These are phyloP conservation scores for Morone saxatilis DNA, from an alignment of 2,113 vertebrate species.

Conservation along the genomic window DNA sequence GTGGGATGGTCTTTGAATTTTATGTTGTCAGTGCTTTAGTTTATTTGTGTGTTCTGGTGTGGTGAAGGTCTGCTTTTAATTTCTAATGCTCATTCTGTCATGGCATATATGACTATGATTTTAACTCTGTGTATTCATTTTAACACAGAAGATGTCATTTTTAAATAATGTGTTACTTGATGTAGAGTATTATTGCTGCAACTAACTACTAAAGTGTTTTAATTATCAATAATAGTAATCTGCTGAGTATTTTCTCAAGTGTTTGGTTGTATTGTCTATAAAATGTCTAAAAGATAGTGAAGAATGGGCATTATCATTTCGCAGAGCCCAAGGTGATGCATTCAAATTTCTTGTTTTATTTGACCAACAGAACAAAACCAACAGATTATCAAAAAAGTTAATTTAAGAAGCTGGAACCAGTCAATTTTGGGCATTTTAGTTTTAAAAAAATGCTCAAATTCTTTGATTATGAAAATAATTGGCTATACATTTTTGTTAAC, in stretches of 20 bases:
- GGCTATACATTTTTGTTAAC: background rate
- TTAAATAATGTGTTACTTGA: too few species aligned
- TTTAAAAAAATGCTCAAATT: background rate
- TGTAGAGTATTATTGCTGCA: too few species aligned
- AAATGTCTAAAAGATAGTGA: too few species aligned
- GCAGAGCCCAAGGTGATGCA: background rate
- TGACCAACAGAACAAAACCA: background rate
- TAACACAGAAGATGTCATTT: background rate
- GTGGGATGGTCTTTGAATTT: conserved; percentile 43
- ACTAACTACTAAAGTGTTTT: too few species aligned
- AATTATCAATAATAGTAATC: too few species aligned
- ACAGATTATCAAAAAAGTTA: background rate
- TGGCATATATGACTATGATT: background rate
- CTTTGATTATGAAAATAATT: too few species aligned
- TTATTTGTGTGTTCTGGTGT: background rate
- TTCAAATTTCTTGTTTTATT: background rate
- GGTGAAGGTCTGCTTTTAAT: background rate
- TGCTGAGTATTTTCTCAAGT: too few species aligned
- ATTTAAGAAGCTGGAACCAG: background rate
- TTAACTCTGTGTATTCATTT: background rate
- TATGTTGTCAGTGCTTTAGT: background rate
- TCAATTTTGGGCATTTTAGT: background rate
- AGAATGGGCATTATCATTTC: background rate
- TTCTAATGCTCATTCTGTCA: background rate
- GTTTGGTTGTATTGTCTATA: too few species aligned